Evolutionary conservation across 1,140 invertebrate genomes (phyloP).

Genomic region (Tyrophagus putrescentiae): DNA sequence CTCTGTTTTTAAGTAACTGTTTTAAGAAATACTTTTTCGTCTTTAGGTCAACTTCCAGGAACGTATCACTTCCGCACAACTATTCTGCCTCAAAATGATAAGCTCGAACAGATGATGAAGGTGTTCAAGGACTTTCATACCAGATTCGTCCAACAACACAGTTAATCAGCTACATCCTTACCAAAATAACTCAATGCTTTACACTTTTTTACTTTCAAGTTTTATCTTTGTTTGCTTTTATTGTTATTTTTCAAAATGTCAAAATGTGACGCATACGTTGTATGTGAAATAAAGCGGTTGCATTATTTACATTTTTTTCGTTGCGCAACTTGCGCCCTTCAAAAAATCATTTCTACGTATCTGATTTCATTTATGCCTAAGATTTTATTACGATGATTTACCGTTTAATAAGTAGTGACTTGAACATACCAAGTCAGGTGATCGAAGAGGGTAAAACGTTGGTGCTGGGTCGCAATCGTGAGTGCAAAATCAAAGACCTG

Average conservation of each 20-base stretch:
- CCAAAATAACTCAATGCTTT: neutral
- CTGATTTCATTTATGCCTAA: neutral
- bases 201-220: neutral
- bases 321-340: neutral
- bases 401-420: neutral
- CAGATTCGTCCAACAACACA: constrained; percentile 23
- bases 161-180: no score
- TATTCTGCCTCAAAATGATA: constrained; percentile 26
- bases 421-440: neutral
- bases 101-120: constrained; percentile 25
- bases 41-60: constrained; percentile 72
- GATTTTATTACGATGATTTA: neutral
- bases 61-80: constrained; percentile 76
- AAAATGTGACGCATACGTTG: neutral
- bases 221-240: neutral
- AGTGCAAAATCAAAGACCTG: constrained; percentile 13
- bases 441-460: neutral
- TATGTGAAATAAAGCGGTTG: neutral
- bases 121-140: constrained; percentile 25
- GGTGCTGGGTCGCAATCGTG: constrained; percentile 11
- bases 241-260: neutral
- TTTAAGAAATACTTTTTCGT: no score
- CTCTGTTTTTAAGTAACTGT: no score
- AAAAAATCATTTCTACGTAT: neutral
- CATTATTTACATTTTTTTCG: neutral